These are phyloP conservation scores for Chymomyza fuscimana DNA, from an alignment of 2,888 invertebrate genomes.

Conservation along the genomic window DNA sequence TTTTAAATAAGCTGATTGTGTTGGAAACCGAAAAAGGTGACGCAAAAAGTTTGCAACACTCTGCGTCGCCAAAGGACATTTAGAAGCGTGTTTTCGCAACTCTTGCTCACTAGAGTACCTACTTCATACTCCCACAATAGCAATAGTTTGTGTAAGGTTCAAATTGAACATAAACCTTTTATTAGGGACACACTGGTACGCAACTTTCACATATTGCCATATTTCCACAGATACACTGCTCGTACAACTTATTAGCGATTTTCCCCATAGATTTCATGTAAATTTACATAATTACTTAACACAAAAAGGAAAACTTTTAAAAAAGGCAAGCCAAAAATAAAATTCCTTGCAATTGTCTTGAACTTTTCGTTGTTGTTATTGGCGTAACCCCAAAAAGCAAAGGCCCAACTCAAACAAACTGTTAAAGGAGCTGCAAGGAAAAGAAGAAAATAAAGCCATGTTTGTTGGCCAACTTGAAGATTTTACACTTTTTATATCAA, in stretches of 20 bases:
- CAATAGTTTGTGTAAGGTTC: too few species aligned
- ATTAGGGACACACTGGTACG: too few species aligned
- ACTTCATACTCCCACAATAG: too few species aligned
- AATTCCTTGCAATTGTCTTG: not conserved
- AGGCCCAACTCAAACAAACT: slow-evolving; percentile 7
- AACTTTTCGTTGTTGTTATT: not conserved
- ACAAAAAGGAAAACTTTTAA: not conserved
- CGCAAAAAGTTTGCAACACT: too few species aligned
- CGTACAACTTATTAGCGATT: not conserved
- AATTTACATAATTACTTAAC: not conserved
- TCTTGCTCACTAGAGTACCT: too few species aligned
- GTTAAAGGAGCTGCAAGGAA: not conserved
- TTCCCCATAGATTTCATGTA: not conserved
- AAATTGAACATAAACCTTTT: too few species aligned
- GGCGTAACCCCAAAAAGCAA: not conserved
- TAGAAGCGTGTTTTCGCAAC: too few species aligned
- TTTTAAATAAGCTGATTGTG: too few species aligned
- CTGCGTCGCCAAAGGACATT: too few species aligned
- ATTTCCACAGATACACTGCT: not conserved
- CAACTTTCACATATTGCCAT: not conserved
- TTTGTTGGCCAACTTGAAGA: slow-evolving; percentile 28
- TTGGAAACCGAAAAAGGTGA: too few species aligned
- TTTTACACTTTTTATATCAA: slow-evolving; percentile 21
- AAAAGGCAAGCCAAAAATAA: not conserved
- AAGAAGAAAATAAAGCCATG: not conserved